Evolutionary conservation across 2,888 invertebrate species (phyloP).

Genomic region (Rhorus exstirpatorius): DNA sequence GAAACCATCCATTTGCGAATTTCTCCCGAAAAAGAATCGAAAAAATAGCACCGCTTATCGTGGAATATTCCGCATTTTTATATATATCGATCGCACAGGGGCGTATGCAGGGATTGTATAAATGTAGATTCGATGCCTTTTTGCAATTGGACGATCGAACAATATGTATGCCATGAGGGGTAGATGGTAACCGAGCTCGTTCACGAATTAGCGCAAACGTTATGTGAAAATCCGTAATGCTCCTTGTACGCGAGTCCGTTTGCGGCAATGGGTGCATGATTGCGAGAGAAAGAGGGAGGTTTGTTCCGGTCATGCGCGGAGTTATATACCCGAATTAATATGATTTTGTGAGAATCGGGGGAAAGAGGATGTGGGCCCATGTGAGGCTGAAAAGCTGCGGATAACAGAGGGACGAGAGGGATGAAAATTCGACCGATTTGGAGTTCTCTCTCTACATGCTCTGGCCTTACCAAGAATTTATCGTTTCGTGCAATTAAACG

Average conservation of each 20-base stretch:
- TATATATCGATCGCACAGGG: background rate
- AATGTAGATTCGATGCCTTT: slow-evolving; percentile 1
- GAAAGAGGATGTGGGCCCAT: slow-evolving; percentile 56
- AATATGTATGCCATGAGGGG: background rate
- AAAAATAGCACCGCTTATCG: background rate
- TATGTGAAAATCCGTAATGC: slow-evolving; percentile 61
- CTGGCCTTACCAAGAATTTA: slow-evolving; percentile 79
- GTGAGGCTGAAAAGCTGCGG: slow-evolving; percentile 25
- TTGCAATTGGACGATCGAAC: background rate
- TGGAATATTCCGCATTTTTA: background rate
- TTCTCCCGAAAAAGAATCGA: no score
- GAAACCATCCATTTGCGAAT: no score
- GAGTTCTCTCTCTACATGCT: slow-evolving; percentile 29
- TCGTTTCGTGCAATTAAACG: slow-evolving; percentile 80
- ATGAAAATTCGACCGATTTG: slow-evolving; percentile 37
- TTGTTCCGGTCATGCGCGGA: slow-evolving; percentile 22
- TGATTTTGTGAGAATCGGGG: slow-evolving; percentile 71
- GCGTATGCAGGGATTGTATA: background rate
- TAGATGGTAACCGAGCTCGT: slow-evolving; percentile 45
- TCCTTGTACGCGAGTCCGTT: slow-evolving; percentile 60
- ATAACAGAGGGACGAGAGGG: background rate
- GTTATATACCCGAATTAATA: slow-evolving; percentile 74
- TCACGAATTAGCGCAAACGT: slow-evolving; percentile 66
- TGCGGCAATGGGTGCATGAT: slow-evolving; percentile 20
- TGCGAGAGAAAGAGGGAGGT: slow-evolving; percentile 29